A percentile compares a stretch with the other conserved stretches of the same genome.
Evolutionary conservation across 2,113 vertebrate species (phyloP).

Genomic region (Capreolus pygargus): DNA sequence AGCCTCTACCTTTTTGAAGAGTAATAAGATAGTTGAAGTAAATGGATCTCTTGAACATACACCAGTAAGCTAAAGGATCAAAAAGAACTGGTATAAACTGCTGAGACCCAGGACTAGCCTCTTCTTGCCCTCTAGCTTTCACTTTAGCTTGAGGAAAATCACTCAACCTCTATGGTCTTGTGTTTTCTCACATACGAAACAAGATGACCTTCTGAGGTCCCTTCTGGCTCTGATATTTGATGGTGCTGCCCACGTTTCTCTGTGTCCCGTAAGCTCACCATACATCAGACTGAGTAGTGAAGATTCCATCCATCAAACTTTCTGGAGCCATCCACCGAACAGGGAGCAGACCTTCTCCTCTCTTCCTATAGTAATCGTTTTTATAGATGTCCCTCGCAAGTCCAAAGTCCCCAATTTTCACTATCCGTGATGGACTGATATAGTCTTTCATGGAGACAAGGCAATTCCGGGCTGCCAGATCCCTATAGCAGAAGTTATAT

Average conservation of each 20-base stretch:
- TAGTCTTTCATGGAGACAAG: constrained; percentile 85
- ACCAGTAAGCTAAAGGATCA: neutral
- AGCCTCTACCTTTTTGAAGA: neutral
- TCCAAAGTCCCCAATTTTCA: constrained; percentile 88
- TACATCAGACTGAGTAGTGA: constrained; percentile 83
- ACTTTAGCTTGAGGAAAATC: neutral
- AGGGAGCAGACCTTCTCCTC: constrained; percentile 84
- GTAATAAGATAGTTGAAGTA: neutral
- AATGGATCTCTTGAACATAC: neutral
- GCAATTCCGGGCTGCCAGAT: constrained; percentile 86
- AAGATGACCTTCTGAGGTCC: neutral
- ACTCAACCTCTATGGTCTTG: neutral
- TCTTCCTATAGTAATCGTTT: constrained; percentile 88
- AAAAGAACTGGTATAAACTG: neutral
- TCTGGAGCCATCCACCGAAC: constrained; percentile 88
- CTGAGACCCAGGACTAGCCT: neutral
- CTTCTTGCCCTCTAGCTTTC: neutral
- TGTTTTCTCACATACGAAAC: neutral
- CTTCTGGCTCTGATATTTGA: neutral
- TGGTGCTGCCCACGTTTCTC: neutral
- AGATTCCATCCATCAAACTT: constrained; percentile 86
- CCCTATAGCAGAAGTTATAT: constrained; percentile 73
- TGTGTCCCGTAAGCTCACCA: constrained; percentile 77
- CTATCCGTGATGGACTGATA: constrained; percentile 55
- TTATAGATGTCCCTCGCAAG: constrained; percentile 86